Percentiles rank a stretch among this genome's conserved stretches.
These are phyloP conservation scores for Cardiocondyla obscurior DNA, from an alignment of 1,140 invertebrate genomes.

Conservation along the genomic window DNA sequence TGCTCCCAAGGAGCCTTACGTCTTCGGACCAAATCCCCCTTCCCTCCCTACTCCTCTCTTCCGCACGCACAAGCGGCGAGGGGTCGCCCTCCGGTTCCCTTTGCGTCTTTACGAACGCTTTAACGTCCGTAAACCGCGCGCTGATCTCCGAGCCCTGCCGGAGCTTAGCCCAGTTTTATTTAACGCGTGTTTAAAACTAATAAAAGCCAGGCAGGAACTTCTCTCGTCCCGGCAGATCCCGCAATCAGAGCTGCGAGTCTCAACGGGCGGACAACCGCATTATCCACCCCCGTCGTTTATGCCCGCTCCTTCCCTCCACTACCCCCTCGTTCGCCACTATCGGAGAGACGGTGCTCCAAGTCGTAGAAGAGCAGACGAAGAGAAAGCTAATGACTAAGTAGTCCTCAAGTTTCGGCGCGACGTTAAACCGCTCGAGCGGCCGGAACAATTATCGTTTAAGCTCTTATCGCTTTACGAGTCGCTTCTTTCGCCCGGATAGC, in stretches of 20 bases:
- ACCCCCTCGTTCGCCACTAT: not conserved
- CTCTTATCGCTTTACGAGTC: conserved; percentile 42
- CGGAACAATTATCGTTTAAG: conserved; percentile 70
- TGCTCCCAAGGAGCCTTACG: conserved; percentile 57
- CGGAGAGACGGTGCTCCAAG: not conserved
- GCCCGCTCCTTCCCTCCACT: not conserved
- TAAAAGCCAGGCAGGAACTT: conserved; percentile 74
- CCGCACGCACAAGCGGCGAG: conserved; percentile 31
- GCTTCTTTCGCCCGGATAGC: conserved; percentile 20
- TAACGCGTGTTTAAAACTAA: conserved; percentile 84
- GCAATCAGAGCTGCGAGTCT: conserved; percentile 67
- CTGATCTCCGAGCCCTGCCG: conserved; percentile 65
- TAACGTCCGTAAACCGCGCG: conserved; percentile 66
- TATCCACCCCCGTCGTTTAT: conserved; percentile 28
- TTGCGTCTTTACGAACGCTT: conserved; percentile 58
- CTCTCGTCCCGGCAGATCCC: conserved; percentile 51
- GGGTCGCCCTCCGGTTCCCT: not conserved
- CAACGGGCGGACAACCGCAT: conserved; percentile 60
- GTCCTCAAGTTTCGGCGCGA: conserved; percentile 51
- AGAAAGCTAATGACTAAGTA: conserved; percentile 59
- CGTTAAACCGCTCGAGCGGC: conserved; percentile 54
- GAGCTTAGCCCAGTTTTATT: conserved; percentile 80
- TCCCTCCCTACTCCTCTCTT: too few relatives aligned
- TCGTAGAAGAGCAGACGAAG: conserved; percentile 10
- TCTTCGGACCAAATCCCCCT: conserved; percentile 55